Evolutionary conservation across 2,797 vertebrate species (phyloP).

Genomic region (Labeo calbasu): DNA sequence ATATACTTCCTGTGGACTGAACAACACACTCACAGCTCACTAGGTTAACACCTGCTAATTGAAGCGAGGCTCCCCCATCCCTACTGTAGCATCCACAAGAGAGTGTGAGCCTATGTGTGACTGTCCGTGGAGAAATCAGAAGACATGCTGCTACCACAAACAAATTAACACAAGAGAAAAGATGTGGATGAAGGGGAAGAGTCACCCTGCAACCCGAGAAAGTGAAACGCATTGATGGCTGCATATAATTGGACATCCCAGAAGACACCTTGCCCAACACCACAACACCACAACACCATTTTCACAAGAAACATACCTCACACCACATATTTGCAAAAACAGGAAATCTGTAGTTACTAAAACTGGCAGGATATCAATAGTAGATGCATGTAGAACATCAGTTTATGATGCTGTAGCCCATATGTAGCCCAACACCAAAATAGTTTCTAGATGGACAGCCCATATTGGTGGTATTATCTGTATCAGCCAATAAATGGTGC

Average conservation of each 20-base stretch:
- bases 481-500: neutral
- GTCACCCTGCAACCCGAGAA: constrained; percentile 26
- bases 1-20: constrained; percentile 28
- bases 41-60: constrained; percentile 74
- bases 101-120: constrained; percentile 40
- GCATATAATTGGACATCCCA: constrained; percentile 28
- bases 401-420: neutral
- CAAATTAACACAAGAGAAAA: constrained; percentile 58
- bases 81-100: constrained; percentile 70
- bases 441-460: neutral
- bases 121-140: constrained; percentile 60
- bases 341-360: constrained; percentile 33
- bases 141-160: constrained; percentile 68
- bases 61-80: constrained; percentile 70
- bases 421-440: neutral
- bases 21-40: constrained; percentile 14
- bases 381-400: neutral
- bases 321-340: neutral
- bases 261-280: constrained; percentile 10
- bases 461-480: neutral
- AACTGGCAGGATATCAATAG: neutral
- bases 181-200: constrained; percentile 39
- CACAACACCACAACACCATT: constrained; percentile 14
- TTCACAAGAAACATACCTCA: constrained; percentile 10
- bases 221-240: neutral